These are phyloP conservation scores for Drosophila robusta DNA, from an alignment of 2,888 invertebrate genomes.

Conservation along the genomic window DNA sequence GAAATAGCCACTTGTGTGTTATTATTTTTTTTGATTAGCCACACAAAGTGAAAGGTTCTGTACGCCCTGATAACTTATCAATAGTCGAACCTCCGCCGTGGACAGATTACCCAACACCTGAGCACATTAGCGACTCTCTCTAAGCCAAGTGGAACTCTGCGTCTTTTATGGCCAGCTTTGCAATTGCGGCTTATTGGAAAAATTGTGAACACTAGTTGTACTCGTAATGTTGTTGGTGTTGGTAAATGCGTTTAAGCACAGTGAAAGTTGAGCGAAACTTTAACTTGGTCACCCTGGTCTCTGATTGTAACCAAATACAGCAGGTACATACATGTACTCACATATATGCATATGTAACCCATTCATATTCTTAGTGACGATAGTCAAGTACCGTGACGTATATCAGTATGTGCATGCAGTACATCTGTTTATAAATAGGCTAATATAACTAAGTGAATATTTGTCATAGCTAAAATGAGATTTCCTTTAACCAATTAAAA, in stretches of 20 bases:
- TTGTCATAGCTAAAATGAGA: too few relatives aligned
- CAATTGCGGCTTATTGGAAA: background rate
- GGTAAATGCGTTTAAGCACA: constrained; percentile 31
- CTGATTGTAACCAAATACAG: constrained; percentile 50
- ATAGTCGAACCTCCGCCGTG: background rate
- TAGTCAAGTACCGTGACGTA: constrained; percentile 17
- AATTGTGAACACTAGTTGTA: background rate
- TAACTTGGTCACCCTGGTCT: constrained; percentile 31
- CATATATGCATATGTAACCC: background rate
- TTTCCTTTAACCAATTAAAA: too few relatives aligned
- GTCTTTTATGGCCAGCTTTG: background rate
- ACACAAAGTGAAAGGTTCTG: constrained; percentile 68
- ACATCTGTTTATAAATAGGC: too few relatives aligned
- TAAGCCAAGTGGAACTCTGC: constrained; percentile 9
- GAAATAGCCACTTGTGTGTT: constrained; percentile 12
- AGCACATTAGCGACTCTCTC: constrained; percentile 1
- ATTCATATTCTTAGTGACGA: constrained; percentile 28
- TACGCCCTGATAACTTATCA: constrained; percentile 54
- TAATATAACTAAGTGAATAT: too few relatives aligned
- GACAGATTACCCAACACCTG: constrained; percentile 32
- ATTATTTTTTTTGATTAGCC: constrained; percentile 5
- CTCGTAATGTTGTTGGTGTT: constrained; percentile 2
- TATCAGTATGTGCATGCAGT: background rate
- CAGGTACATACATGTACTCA: constrained; percentile 6
- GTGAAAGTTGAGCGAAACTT: constrained; percentile 69